Evolutionary conservation across 2,113 vertebrate species (phyloP), one percentile per base, ranked within the genome.

Genomic region (Tychaedon coryphoeus): DNA sequence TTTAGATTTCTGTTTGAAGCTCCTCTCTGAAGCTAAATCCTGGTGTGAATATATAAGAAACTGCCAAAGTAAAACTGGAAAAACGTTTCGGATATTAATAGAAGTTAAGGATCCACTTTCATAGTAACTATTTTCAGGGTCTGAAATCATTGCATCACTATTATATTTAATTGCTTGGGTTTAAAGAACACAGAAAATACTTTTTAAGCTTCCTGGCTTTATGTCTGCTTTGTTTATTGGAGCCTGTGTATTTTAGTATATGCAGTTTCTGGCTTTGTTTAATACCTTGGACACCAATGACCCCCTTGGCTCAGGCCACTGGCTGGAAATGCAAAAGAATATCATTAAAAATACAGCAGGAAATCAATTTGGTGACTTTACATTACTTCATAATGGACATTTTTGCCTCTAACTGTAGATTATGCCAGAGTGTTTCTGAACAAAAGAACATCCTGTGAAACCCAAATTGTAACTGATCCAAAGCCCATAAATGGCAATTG

Each of bases 321-420:
- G 78, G 40, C 78, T 94, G 43, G n/a, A 81, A 43, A 78, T 75
- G 57, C 50, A 79, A 88, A 88, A 82, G 26, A 33, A 23, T 82
- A 45, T 80, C 50, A 79, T 83, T 95, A 95, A 95, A 96, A 95
- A 89, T 92, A 95, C 76, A 94, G 33, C 58, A 91, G 51, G 84
- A 94, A 96, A 95, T 91, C 51, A 91, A 60, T 89, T 74, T 81
- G 43, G 43, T 91, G 57, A 43, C 40, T 93, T 92, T 64, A 75
- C 38, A 62, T 71, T 70, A 26, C 34, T 85, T 89, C 80, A 31
- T 84, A 96, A 84, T 89, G 73, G 76, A 40, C 19, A 66, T 87
- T 91, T 84, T 89, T 91, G 43, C 71, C 62, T 79, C 43, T 29
- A 71, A 69, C 43, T 56, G 34, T 72, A 36, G 61, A 72, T 79